phyloP scores from a whole-genome alignment of 2,888 invertebrate genomes.

The Hirtodrosophila confusa region DNA sequence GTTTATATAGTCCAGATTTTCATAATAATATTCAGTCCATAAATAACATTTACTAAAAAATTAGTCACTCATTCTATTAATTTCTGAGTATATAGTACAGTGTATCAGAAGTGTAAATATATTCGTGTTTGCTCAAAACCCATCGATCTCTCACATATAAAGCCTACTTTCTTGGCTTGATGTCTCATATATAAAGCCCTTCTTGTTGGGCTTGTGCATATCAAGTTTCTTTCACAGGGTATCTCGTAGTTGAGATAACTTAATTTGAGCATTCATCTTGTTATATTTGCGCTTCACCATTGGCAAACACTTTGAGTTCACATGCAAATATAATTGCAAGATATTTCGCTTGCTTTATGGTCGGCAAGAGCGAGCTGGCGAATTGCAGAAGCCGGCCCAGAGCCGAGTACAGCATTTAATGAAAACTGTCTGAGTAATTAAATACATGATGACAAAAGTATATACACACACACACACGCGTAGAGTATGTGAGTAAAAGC shows the following conservation, averaged over 20 bases:
- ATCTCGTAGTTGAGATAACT: not conserved
- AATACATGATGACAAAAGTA: conserved; percentile 76
- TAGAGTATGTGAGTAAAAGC: conserved; percentile 20
- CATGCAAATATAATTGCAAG: conserved; percentile 76
- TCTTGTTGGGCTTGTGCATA: no score
- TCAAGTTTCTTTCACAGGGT: not conserved
- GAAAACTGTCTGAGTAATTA: conserved; percentile 75
- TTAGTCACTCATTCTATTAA: no score
- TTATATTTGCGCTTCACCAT: conserved; percentile 40
- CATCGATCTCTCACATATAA: no score
- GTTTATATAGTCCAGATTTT: no score
- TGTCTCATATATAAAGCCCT: no score
- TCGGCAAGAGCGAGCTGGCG: conserved; percentile 14
- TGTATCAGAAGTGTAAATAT: no score
- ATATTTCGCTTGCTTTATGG: conserved; percentile 70
- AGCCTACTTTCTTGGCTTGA: no score
- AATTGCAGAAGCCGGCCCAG: conserved; percentile 5
- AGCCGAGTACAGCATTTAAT: conserved; percentile 59
- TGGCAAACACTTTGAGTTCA: conserved; percentile 67
- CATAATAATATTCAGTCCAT: no score
- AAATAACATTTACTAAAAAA: no score
- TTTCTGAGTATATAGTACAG: no score
- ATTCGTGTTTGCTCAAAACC: no score
- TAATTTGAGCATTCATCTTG: not conserved
- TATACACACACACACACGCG: conserved; percentile 13